Evolutionary conservation across 2,113 vertebrate genomes (phyloP).

Genomic region (Pseudorasbora parva): DNA sequence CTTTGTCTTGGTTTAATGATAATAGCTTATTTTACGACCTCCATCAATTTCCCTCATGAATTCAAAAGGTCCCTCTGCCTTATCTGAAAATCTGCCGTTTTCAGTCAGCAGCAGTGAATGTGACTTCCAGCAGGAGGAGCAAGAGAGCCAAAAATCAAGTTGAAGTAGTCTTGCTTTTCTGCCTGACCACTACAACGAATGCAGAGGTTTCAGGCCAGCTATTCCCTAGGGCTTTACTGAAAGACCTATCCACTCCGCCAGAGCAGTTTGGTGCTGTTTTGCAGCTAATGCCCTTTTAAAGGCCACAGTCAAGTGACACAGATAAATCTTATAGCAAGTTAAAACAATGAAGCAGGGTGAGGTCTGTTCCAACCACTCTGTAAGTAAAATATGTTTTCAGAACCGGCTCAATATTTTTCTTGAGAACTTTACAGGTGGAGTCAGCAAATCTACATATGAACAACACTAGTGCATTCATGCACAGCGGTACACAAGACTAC

Average conservation of each 20-base stretch:
- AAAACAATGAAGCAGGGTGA: slow-evolving; percentile 30
- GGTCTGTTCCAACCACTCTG: slow-evolving; percentile 25
- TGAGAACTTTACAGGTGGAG: neutral
- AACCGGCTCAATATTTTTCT: neutral
- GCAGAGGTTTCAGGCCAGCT: slow-evolving; percentile 20
- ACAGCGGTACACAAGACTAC: neutral
- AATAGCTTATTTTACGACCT: slow-evolving; percentile 30
- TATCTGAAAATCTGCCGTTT: neutral
- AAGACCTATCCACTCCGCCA: slow-evolving; percentile 52
- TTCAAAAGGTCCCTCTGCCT: slow-evolving; percentile 13
- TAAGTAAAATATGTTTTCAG: neutral
- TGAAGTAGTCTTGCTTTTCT: slow-evolving; percentile 28
- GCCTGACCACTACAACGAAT: slow-evolving; percentile 34
- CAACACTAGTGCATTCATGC: neutral
- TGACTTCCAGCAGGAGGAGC: slow-evolving; percentile 72
- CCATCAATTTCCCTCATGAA: slow-evolving; percentile 37
- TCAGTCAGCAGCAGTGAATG: neutral
- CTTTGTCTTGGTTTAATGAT: slow-evolving; percentile 38
- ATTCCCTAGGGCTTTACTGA: slow-evolving; percentile 55
- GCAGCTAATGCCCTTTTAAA: slow-evolving; percentile 56
- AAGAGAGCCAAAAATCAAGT: slow-evolving; percentile 68
- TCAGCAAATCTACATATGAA: neutral
- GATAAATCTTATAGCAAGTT: slow-evolving; percentile 45
- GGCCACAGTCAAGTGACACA: slow-evolving; percentile 44
- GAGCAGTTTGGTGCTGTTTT: slow-evolving; percentile 47